phyloP scores from a whole-genome alignment of 2,113 vertebrate genomes.

The human (Homo sapiens) region GRCh38 chr3:151416501-151417000 shows the following conservation, averaged over 20 bases:
- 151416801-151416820: background rate
- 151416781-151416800: background rate
- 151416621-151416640: background rate
- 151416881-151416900: background rate
- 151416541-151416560: background rate
- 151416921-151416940: background rate
- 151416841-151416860: background rate
- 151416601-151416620: background rate
- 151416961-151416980: background rate
- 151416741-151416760: background rate
- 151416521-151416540: background rate
- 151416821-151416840: background rate
- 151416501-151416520: background rate
- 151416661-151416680: background rate
- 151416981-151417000: background rate
- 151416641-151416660: background rate
- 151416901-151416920: background rate
- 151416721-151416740: background rate
- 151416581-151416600: background rate
- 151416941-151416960: background rate
- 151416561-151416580: background rate
- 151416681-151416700: background rate
- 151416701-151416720: background rate
- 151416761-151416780: background rate
- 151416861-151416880: background rate